These are phyloP conservation scores for Pyralis farinalis DNA, from an alignment of 2,888 invertebrate species.

Conservation along the genomic window DNA sequence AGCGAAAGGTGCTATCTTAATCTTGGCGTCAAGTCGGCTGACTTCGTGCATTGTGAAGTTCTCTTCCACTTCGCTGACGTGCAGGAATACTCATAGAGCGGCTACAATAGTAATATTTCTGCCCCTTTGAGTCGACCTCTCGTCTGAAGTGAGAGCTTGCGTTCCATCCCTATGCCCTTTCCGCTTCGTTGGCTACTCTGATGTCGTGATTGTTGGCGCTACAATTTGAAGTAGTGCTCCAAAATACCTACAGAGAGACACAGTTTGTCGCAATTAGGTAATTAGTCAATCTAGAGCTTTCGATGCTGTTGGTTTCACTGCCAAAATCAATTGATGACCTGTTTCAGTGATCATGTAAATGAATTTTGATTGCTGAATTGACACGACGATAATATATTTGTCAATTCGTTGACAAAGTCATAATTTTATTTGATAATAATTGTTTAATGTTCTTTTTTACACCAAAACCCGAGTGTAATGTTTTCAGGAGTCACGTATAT, in stretches of 20 bases:
- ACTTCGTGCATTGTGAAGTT: constrained; percentile 2
- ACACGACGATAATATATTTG: too few species aligned
- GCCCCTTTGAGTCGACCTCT: constrained; percentile 49
- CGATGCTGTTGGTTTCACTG: not conserved
- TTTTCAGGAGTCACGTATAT: too few species aligned
- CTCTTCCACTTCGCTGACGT: constrained; percentile 8
- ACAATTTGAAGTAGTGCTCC: constrained; percentile 17
- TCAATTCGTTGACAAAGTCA: too few species aligned
- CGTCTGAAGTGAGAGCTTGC: constrained; percentile 7
- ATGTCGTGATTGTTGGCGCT: constrained; percentile 20
- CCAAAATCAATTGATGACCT: too few species aligned
- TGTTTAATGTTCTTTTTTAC: too few species aligned
- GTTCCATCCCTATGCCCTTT: constrained; percentile 11
- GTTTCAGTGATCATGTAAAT: too few species aligned
- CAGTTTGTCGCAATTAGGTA: constrained; percentile 8
- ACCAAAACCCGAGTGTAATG: too few species aligned
- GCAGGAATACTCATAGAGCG: constrained; percentile 4
- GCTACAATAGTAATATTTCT: constrained; percentile 14
- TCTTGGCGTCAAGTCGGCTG: constrained; percentile 5
- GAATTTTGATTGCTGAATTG: too few species aligned
- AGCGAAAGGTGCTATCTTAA: constrained; percentile 10
- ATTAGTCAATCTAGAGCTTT: constrained; percentile 15
- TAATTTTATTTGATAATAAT: too few species aligned
- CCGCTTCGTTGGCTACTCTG: constrained; percentile 17
- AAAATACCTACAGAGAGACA: constrained; percentile 1